phyloP scores from a whole-genome alignment of 2,888 invertebrate species.

The Thymelicus acteon region DNA sequence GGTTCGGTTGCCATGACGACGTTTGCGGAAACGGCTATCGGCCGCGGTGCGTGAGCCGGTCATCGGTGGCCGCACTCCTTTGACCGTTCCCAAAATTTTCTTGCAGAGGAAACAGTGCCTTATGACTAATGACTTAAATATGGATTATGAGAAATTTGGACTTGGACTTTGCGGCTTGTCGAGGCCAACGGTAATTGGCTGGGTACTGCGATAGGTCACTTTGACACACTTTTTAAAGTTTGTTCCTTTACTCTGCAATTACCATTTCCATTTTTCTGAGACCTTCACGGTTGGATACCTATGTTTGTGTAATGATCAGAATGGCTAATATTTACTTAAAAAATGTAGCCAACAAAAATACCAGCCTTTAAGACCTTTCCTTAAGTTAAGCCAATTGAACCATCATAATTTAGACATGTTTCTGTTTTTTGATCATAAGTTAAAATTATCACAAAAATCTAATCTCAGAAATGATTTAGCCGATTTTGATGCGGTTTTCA shows the following conservation, averaged over 20 bases:
- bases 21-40: constrained; percentile 62
- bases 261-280: constrained; percentile 12
- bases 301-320: neutral
- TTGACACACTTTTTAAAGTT: constrained; percentile 25
- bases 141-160: neutral
- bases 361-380: neutral
- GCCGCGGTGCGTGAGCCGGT: constrained; percentile 18
- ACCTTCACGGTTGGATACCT: neutral
- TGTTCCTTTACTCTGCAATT: constrained; percentile 14
- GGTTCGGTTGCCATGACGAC: constrained; percentile 62
- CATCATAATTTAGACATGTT: too few species aligned
- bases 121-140: constrained; percentile 33
- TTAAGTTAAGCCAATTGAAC: neutral
- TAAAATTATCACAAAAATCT: too few species aligned
- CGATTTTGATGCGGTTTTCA: too few species aligned
- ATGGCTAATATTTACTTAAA: constrained; percentile 11
- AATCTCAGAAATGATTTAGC: too few species aligned
- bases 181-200: neutral
- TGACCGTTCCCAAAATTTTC: constrained; percentile 5
- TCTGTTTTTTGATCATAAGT: too few species aligned
- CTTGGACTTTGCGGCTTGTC: neutral
- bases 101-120: constrained; percentile 37
- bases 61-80: constrained; percentile 6
- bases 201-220: constrained; percentile 11
- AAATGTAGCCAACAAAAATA: constrained; percentile 1